Evolutionary conservation across 2,797 vertebrate species (phyloP).

Genomic region (Huso huso): DNA sequence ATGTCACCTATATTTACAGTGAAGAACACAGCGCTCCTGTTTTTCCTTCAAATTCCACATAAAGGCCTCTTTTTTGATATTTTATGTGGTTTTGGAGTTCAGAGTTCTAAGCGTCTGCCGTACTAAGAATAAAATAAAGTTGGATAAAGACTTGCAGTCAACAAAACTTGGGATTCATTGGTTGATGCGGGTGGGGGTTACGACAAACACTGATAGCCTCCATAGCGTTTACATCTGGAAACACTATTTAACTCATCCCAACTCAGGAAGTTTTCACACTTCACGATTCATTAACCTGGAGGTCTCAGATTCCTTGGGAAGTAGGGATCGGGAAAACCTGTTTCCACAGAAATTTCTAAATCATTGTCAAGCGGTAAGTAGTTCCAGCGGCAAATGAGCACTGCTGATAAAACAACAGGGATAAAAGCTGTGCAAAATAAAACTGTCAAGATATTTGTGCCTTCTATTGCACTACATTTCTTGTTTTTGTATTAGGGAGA

Average conservation of each 20-base stretch:
- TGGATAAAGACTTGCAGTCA: too few relatives aligned
- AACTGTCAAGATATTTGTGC: not conserved
- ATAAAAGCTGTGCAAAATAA: not conserved
- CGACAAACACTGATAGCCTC: conserved; percentile 60
- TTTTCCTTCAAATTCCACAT: too few relatives aligned
- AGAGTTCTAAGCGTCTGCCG: too few relatives aligned
- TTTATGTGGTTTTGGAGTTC: too few relatives aligned
- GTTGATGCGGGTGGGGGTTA: conserved; percentile 33
- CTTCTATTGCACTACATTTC: not conserved
- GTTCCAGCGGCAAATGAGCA: conserved; percentile 33
- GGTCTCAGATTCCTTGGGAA: conserved; percentile 81
- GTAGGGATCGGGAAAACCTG: conserved; percentile 52
- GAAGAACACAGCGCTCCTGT: too few relatives aligned
- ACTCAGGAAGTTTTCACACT: conserved; percentile 95
- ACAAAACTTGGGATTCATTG: too few relatives aligned
- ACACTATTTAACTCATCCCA: conserved; percentile 77
- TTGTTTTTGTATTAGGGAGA: not conserved
- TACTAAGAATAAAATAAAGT: too few relatives aligned
- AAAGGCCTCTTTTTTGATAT: too few relatives aligned
- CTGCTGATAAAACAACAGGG: not conserved
- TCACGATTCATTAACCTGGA: conserved; percentile 91
- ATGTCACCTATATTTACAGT: too few relatives aligned
- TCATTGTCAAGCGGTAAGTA: conserved; percentile 50
- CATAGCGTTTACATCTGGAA: conserved; percentile 76
- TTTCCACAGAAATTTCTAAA: conserved; percentile 51